Evolutionary conservation across 1,140 invertebrate species (phyloP).

Genomic region (Megalonaias nervosa): DNA sequence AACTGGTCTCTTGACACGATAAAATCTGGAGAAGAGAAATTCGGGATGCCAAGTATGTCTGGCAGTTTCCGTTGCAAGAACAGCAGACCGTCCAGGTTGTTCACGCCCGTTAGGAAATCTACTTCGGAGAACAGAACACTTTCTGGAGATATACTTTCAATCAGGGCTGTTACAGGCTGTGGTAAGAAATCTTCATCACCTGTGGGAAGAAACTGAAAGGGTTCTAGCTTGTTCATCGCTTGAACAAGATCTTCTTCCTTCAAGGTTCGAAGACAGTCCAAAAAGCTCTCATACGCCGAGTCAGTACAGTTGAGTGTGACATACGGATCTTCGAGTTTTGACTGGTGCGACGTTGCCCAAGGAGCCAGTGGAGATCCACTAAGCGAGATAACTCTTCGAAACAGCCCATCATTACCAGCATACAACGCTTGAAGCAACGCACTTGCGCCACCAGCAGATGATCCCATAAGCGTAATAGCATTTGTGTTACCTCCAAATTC

Average conservation of each 20-base stretch:
- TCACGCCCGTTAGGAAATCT: conserved; percentile 3
- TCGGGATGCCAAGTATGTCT: neutral
- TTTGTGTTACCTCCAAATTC: conserved; percentile 23
- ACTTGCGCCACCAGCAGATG: conserved; percentile 25
- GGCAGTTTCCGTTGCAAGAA: neutral
- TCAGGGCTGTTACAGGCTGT: conserved; percentile 10
- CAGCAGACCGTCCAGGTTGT: conserved; percentile 12
- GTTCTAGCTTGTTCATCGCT: conserved; percentile 7
- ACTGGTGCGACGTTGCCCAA: conserved; percentile 12
- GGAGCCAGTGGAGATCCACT: conserved; percentile 21
- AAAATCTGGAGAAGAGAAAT: neutral
- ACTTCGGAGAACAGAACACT: too few relatives aligned
- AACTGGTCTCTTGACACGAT: conserved; percentile 8
- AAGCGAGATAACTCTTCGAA: conserved; percentile 24
- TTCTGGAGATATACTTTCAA: too few relatives aligned
- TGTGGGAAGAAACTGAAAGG: conserved; percentile 11
- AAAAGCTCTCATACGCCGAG: neutral
- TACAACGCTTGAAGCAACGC: conserved; percentile 24
- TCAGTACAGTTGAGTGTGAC: conserved; percentile 12
- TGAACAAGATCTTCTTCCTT: conserved; percentile 23
- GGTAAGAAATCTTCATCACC: neutral
- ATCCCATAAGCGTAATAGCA: conserved; percentile 28
- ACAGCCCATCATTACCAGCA: conserved; percentile 24
- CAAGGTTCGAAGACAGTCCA: neutral
- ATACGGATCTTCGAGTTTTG: conserved; percentile 15